These are phyloP conservation scores for human (Homo sapiens) DNA, from an alignment of 2,113 vertebrate genomes.

Conservation along the genomic window GRCh38 chr2:190638501-190639000, in stretches of 20 bases:
- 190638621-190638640: background rate
- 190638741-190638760: background rate
- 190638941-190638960: background rate
- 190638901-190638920: background rate
- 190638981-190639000: background rate
- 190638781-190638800: background rate
- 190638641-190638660: background rate
- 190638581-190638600: background rate
- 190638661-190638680: background rate
- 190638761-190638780: background rate
- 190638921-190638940: background rate
- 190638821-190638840: background rate
- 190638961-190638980: background rate
- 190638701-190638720: background rate
- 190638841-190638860: background rate
- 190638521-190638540: accelerated
- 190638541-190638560: background rate
- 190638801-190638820: background rate
- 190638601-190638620: background rate
- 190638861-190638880: background rate
- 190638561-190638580: background rate
- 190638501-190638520: accelerated
- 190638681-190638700: background rate
- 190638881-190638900: background rate
- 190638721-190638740: background rate